Conservation (phyloP, 2,888 invertebrate species). For the Amphimallon solstitiale region DNA sequence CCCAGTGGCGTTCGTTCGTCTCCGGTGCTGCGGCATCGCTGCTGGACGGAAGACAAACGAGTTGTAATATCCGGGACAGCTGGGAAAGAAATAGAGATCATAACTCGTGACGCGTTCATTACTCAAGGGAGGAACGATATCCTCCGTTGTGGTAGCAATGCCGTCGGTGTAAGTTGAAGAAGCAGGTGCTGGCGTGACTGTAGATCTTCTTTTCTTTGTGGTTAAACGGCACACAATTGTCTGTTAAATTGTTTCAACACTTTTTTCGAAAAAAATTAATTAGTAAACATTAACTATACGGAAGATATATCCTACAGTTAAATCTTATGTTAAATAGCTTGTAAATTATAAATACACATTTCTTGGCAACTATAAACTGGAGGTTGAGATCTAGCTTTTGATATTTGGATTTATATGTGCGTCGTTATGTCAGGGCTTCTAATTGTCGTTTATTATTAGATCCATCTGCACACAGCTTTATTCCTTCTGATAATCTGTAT, state of each 20-base stretch:
- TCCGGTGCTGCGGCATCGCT: slow-evolving; percentile 44
- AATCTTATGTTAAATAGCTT: no score
- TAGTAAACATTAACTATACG: background rate
- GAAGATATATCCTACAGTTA: no score
- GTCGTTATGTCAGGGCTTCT: no score
- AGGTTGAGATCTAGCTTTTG: no score
- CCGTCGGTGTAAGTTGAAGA: background rate
- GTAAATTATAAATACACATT: no score
- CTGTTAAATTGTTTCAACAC: slow-evolving; percentile 2
- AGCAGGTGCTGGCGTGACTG: slow-evolving; percentile 13
- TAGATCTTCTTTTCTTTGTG: background rate
- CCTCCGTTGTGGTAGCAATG: background rate
- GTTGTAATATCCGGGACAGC: slow-evolving; percentile 62
- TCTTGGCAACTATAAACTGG: no score
- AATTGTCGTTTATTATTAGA: no score
- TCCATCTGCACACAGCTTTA: no score
- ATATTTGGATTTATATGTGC: no score
- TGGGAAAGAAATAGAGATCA: slow-evolving; percentile 59
- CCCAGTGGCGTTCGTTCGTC: slow-evolving; percentile 28
- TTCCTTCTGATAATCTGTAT: no score
- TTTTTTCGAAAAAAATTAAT: background rate
- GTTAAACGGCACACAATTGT: no score
- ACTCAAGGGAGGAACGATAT: slow-evolving; percentile 51
- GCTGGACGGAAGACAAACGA: slow-evolving; percentile 60
- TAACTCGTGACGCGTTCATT: slow-evolving; percentile 61